phyloP scores from a whole-genome alignment of 2,797 vertebrate genomes.

The Remorina albescens region DNA sequence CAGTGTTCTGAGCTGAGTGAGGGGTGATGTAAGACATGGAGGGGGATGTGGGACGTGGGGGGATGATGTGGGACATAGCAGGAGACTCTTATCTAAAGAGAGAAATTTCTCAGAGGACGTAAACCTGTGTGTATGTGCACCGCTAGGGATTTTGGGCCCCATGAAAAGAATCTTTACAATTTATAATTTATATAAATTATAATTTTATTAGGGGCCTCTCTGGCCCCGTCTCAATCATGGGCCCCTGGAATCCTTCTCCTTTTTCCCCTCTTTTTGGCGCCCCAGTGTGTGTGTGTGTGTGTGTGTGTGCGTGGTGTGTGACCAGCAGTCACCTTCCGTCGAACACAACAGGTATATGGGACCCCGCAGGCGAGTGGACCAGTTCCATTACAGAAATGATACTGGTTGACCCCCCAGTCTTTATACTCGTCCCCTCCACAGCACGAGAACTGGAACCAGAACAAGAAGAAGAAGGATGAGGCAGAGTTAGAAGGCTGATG shows the following conservation, averaged over 20 bases:
- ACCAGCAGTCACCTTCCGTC: slow-evolving; percentile 71
- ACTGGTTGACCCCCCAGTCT: slow-evolving; percentile 92
- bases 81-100: slow-evolving; percentile 33
- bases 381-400: slow-evolving; percentile 90
- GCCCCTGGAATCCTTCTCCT: no score
- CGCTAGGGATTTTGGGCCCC: no score
- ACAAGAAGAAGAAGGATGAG: not conserved
- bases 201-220: no score
- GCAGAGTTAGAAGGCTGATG: no score
- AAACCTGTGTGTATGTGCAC: no score
- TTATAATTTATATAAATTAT: no score
- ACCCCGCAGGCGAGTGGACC: slow-evolving; percentile 91
- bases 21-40: not conserved
- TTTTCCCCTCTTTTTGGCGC: no score
- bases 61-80: not conserved
- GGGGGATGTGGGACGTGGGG: not conserved
- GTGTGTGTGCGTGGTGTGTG: no score
- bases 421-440: slow-evolving; percentile 92
- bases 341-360: slow-evolving; percentile 91
- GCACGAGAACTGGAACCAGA: slow-evolving; percentile 88
- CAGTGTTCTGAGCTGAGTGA: slow-evolving; percentile 22
- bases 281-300: no score
- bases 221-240: no score
- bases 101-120: slow-evolving; percentile 6
- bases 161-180: no score